These are phyloP conservation scores for Rhamnusium bicolor DNA, from an alignment of 2,888 invertebrate species.

Conservation along the genomic window DNA sequence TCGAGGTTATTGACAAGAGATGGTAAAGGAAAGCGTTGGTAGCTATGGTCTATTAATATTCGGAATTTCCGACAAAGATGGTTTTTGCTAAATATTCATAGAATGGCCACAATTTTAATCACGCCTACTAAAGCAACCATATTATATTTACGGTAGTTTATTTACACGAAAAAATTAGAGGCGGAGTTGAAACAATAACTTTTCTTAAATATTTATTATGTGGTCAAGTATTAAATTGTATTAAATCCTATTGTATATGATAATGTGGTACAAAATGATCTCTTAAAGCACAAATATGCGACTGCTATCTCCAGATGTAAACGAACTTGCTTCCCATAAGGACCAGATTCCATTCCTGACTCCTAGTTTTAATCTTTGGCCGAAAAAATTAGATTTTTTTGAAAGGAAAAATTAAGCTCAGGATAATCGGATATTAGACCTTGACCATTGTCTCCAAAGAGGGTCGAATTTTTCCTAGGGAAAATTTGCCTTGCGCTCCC, in stretches of 20 bases:
- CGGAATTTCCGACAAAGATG: not conserved
- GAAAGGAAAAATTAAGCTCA: too few species aligned
- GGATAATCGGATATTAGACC: too few species aligned
- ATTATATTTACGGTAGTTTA: conserved; percentile 13
- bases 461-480: too few species aligned
- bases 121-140: not conserved
- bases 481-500: too few species aligned
- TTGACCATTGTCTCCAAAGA: too few species aligned
- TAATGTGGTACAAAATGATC: too few species aligned
- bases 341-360: too few species aligned
- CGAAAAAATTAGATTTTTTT: too few species aligned
- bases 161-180: not conserved
- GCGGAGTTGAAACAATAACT: not conserved
- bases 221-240: not conserved
- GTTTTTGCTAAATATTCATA: not conserved
- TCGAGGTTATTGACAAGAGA: conserved; percentile 1
- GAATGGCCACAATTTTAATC: not conserved
- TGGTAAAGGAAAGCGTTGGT: not conserved
- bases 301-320: too few species aligned
- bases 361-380: too few species aligned
- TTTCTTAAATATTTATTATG: not conserved
- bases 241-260: not conserved
- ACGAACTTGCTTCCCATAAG: too few species aligned
- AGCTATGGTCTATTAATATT: not conserved
- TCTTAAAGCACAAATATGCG: too few species aligned